Percentiles rank a stretch among this genome's conserved stretches.
Conservation (phyloP, 23 tunicate genomes). For the Trididemnum clinides region DNA sequence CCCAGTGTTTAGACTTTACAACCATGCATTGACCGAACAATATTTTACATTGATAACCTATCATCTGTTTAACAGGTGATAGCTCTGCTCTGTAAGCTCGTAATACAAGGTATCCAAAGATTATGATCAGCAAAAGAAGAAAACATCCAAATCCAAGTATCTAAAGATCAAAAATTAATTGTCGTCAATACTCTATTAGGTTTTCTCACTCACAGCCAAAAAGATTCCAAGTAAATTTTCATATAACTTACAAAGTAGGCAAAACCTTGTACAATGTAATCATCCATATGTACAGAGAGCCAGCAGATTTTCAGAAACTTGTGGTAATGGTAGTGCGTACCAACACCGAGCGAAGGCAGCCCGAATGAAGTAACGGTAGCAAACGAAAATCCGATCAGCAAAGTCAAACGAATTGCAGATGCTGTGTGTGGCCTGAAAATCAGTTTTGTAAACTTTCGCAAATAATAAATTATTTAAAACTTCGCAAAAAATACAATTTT, state of each 20-base stretch:
- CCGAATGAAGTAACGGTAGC: constrained; percentile 30
- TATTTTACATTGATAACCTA: neutral
- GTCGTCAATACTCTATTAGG: neutral
- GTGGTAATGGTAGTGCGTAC: constrained; percentile 40
- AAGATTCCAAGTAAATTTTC: neutral
- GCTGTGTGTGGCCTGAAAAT: constrained; percentile 6
- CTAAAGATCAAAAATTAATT: neutral
- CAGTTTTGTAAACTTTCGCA: too few relatives aligned
- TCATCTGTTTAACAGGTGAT: neutral
- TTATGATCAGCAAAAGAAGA: neutral
- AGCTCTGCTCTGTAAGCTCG: constrained; percentile 15
- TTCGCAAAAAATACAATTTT: too few relatives aligned
- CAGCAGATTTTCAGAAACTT: constrained; percentile 43
- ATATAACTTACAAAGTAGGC: constrained; percentile 28
- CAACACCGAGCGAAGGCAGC: constrained; percentile 35
- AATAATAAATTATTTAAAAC: too few relatives aligned
- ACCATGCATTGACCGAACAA: neutral
- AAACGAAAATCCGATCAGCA: neutral
- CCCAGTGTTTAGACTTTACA: constrained; percentile 18
- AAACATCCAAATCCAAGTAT: constrained; percentile 15
- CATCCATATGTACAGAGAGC: constrained; percentile 15
- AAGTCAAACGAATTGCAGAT: neutral
- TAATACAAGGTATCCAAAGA: neutral
- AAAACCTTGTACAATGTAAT: constrained; percentile 8
- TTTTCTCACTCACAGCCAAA: neutral